Base-by-base conservation (phyloP, 2,888 invertebrate species). In the Agrotis exclamationis region DNA sequence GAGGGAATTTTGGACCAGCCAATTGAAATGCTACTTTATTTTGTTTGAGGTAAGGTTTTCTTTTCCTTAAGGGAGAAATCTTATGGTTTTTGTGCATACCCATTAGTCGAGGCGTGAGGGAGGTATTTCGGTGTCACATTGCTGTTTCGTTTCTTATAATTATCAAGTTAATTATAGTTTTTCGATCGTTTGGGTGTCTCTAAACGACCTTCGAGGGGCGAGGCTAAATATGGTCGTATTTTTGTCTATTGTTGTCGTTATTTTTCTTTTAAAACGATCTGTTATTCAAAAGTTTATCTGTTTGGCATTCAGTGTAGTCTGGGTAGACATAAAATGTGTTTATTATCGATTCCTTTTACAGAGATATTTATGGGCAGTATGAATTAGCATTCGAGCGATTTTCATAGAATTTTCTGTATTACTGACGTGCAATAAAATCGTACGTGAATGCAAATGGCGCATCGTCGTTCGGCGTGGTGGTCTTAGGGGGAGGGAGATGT, bases 71-170 rank as follows among this genome's bases (percentile, higher is more conserved):
- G 2, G 5, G n/a, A 1, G n/a, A 0, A 16, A 11, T 39, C 4
- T 45, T 54, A 53, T 47, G 51, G 70, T 89, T 89, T 90, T 90
- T 89, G 85, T 84, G 72, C 74, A 76, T 70, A 78, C 63, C 86
- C 88, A 89, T 90, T 88, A 88, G 84, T 74, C 59, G 85, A 80
- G 82, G 85, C 85, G 87, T 83, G 87, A 88, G 87, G 87, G 84
- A 85, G 78, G 83, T 88, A 88, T 90, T 90, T 87, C 71, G 71
- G 89, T 88, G 83, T 88, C 80, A 83, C 78, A 84, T 89, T 88
- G 84, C 87, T 24, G 73, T 88, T 89, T 88, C 86, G 86, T 84
- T 80, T 76, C 74, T 74, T 79, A 76, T 76, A 83, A 86, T 76
- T 78, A 73, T 80, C 82, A 82, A 87, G 87, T 87, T 88, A 87